Evolutionary conservation across 2,113 vertebrate species (phyloP).

Genomic region (Toxotes jaculatrix): DNA sequence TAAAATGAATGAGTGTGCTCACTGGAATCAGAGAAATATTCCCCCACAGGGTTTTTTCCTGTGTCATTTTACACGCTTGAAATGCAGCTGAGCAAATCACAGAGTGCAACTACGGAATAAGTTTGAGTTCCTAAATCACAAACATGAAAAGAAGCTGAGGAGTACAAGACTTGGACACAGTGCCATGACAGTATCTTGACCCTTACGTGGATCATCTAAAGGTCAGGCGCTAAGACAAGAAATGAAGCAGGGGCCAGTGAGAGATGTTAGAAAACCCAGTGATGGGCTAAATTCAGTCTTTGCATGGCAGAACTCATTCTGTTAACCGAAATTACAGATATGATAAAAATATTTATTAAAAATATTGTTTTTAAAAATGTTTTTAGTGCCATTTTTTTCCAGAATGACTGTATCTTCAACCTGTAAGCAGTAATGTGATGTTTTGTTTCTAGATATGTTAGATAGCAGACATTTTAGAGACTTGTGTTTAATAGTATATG

Average conservation of each 20-base stretch:
- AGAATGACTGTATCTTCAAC: too few species aligned
- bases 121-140: neutral
- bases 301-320: too few species aligned
- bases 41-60: neutral
- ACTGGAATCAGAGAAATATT: neutral
- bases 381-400: too few species aligned
- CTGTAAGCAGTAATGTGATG: neutral
- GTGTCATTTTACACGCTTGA: neutral
- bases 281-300: too few species aligned
- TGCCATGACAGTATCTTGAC: neutral
- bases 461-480: accelerated
- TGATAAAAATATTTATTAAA: neutral
- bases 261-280: neutral
- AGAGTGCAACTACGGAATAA: neutral
- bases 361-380: too few species aligned
- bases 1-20: neutral
- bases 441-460: neutral
- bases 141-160: slow-evolving; percentile 18
- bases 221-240: neutral
- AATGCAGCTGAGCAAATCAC: neutral
- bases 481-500: neutral
- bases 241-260: neutral
- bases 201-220: slow-evolving; percentile 11
- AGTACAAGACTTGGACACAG: neutral
- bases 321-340: neutral